Percentiles rank a stretch among this genome's conserved stretches.
Conservation (phyloP, 1,140 invertebrate species). For the Spodoptera litura region DNA sequence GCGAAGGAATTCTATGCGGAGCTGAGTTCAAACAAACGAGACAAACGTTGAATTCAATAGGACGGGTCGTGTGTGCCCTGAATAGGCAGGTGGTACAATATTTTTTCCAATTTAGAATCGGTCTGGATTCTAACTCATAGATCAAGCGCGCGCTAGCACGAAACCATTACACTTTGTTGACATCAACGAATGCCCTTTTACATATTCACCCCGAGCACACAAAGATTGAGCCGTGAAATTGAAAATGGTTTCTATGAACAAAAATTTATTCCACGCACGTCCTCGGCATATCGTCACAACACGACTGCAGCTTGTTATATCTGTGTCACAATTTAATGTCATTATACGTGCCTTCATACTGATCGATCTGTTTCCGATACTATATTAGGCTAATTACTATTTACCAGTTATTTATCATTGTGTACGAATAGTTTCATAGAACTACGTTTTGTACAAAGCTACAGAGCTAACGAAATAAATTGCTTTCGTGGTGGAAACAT, state of each 20-base stretch:
- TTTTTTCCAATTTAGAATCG: conserved; percentile 67
- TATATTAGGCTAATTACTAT: conserved; percentile 22
- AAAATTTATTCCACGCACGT: conserved; percentile 82
- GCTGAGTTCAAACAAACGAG: conserved; percentile 15
- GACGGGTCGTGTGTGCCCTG: conserved; percentile 29
- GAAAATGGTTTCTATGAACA: conserved; percentile 84
- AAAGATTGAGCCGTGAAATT: conserved; percentile 84
- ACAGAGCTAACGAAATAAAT: conserved; percentile 48
- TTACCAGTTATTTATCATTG: neutral
- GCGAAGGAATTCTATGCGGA: neutral
- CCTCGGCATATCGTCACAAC: conserved; percentile 72
- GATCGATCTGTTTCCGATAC: conserved; percentile 29
- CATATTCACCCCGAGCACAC: conserved; percentile 82
- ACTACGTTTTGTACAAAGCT: conserved; percentile 39
- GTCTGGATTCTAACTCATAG: conserved; percentile 69
- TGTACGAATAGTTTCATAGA: conserved; percentile 12
- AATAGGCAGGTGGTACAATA: conserved; percentile 46
- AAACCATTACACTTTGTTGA: conserved; percentile 84
- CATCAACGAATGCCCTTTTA: conserved; percentile 83
- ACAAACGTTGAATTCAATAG: conserved; percentile 36
- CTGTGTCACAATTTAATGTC: conserved; percentile 13
- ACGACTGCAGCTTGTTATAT: conserved; percentile 46
- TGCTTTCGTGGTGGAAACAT: conserved; percentile 19
- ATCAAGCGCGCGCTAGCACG: conserved; percentile 78
- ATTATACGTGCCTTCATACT: conserved; percentile 2